phyloP scores from a whole-genome alignment of 2,888 invertebrate genomes.

The Luperina testacea region DNA sequence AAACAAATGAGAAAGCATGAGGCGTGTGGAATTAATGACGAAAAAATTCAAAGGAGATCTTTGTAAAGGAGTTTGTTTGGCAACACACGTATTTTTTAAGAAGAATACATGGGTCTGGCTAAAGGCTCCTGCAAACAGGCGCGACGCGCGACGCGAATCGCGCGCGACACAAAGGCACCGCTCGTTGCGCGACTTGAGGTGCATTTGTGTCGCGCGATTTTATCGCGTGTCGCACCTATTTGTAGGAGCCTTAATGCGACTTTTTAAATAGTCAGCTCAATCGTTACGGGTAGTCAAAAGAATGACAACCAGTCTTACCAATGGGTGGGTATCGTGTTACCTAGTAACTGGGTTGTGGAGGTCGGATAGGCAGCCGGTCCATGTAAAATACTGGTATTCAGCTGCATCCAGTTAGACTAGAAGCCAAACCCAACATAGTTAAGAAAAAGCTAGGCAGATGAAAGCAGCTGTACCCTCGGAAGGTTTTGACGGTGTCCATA shows the following conservation, averaged over 20 bases:
- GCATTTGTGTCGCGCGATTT: no score
- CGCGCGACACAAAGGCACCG: no score
- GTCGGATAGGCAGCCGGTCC: background rate
- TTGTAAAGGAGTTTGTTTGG: background rate
- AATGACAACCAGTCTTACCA: no score
- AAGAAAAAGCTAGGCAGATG: background rate
- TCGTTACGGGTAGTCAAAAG: background rate
- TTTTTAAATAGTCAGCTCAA: background rate
- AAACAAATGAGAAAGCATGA: slow-evolving; percentile 43
- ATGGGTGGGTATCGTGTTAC: background rate
- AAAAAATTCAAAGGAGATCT: slow-evolving; percentile 15
- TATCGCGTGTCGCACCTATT: no score
- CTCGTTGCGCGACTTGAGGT: no score
- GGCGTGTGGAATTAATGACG: slow-evolving; percentile 26
- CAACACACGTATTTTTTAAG: background rate
- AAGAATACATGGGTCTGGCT: background rate
- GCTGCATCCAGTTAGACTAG: background rate
- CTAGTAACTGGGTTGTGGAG: background rate
- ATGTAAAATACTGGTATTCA: no score
- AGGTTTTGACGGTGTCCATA: background rate
- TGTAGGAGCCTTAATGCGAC: no score
- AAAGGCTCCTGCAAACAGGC: no score
- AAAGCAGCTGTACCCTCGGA: background rate
- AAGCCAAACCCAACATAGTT: background rate
- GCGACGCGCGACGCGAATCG: no score